Conservation (phyloP, 2,797 vertebrate species). For the Arnoldichthys spilopterus region DNA sequence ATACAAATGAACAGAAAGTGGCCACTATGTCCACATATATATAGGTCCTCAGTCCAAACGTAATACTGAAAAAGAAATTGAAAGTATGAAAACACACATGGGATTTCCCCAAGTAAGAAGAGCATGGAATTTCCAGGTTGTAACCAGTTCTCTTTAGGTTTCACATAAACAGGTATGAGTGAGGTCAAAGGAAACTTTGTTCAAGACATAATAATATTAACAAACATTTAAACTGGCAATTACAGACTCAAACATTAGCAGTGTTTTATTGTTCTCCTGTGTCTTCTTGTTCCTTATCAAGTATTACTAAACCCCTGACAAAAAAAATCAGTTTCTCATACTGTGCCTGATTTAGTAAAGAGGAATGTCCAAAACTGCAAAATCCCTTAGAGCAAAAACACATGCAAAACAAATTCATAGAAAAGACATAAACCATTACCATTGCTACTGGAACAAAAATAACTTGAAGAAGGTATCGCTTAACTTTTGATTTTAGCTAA, state of each 20-base stretch:
- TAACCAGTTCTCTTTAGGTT: neutral
- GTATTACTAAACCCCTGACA: neutral
- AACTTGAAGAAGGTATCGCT: no score
- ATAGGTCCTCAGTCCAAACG: no score
- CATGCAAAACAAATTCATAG: no score
- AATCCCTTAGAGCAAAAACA: no score
- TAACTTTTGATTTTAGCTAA: no score
- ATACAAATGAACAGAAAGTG: neutral
- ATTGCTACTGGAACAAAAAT: no score
- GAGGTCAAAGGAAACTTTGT: neutral
- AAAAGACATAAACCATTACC: no score
- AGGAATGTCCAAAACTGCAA: no score
- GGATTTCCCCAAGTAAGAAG: neutral
- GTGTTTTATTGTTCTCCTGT: neutral
- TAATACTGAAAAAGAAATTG: neutral
- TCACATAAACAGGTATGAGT: neutral
- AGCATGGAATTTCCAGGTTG: neutral
- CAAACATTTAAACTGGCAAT: no score
- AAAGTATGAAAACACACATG: neutral
- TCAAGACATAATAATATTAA: no score
- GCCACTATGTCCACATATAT: neutral
- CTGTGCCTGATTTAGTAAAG: no score
- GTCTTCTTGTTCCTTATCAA: neutral
- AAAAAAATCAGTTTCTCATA: no score
- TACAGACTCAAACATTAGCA: neutral